Evolutionary conservation across 92 coral and sea anemone species (phyloP).

Genomic region (Chrysogorgia sp.): DNA sequence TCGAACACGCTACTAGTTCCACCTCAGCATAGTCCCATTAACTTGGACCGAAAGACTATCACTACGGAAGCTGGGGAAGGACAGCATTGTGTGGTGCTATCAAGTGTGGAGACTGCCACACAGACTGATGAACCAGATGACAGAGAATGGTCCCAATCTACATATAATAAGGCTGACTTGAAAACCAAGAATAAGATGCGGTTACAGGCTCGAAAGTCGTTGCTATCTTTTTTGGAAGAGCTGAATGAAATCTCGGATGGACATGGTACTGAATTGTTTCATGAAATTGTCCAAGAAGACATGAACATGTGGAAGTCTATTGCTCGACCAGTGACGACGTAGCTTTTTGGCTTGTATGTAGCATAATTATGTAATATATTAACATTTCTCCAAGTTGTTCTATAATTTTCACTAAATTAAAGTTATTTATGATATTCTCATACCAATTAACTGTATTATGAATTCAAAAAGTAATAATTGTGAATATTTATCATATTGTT

Average conservation of each 20-base stretch:
- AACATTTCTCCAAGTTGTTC: not conserved
- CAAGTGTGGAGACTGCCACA: slow-evolving; percentile 3
- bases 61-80: not conserved
- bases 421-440: no score
- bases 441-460: no score
- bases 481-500: no score
- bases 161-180: slow-evolving; percentile 36
- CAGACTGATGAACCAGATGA: slow-evolving; percentile 14
- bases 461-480: no score
- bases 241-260: slow-evolving; percentile 42
- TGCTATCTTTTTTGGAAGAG: slow-evolving; percentile 30
- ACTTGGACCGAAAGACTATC: not conserved
- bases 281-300: slow-evolving; percentile 43
- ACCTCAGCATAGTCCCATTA: not conserved
- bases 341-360: not conserved
- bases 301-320: slow-evolving; percentile 35
- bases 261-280: slow-evolving; percentile 32
- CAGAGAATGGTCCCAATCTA: slow-evolving; percentile 21
- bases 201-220: slow-evolving; percentile 23
- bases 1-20: not conserved
- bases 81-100: not conserved
- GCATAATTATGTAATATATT: no score
- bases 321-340: slow-evolving; percentile 4
- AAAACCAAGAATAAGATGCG: slow-evolving; percentile 35
- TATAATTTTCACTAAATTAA: no score